Base-by-base conservation (phyloP, 1,140 invertebrate genomes). In the Bicyclus anynana region DNA sequence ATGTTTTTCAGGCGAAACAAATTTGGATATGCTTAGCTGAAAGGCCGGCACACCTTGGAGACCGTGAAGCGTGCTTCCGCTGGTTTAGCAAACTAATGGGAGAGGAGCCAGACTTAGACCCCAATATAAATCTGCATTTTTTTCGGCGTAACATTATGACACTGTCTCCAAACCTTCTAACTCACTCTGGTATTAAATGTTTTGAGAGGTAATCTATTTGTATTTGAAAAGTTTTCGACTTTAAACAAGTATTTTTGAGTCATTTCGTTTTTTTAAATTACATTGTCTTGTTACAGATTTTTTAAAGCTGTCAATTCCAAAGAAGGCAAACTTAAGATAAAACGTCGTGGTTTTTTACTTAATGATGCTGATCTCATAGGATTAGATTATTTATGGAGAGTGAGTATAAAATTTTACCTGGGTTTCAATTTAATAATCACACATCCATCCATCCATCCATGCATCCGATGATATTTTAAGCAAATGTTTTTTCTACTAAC, bases 51-150 rank as follows among this genome's bases (percentile, higher is more conserved):
- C 98, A 97, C 84, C 89, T 94, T 2, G 94, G 94, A 2, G 98
- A 99, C 87, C 91, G 97, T 37, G 98, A 99, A 86, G 95, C 97
- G 2, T 99, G 98, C 89, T 99, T 99, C 89, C 97, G 97, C 73
- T 99, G 98, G 98, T 99, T 99, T 89, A 97, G 97, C n/a, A 97
- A 99, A 90, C 89, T 99, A 48, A 99, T 99, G 97, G 97, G 97
- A 3, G 97, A 99, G 69, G 97, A 99, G 78, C 97, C 97, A 4
- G 97, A 99, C 89, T 89, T 99, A 42, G 97, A 99, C 89, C 97
- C 97, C 12, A 96, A 97, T 69, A 98, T 99, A 58, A 98, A 97
- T 76, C 94, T 96, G 81, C 95, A 97, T 77, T 99, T 99, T 91
- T 99, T 99, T 91, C 95, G 97, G 89, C 95, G 96, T 67, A 98